These are phyloP conservation scores for Microctenopoma stevenorrisi DNA, from an alignment of 2,797 vertebrate genomes.

Conservation along the genomic window DNA sequence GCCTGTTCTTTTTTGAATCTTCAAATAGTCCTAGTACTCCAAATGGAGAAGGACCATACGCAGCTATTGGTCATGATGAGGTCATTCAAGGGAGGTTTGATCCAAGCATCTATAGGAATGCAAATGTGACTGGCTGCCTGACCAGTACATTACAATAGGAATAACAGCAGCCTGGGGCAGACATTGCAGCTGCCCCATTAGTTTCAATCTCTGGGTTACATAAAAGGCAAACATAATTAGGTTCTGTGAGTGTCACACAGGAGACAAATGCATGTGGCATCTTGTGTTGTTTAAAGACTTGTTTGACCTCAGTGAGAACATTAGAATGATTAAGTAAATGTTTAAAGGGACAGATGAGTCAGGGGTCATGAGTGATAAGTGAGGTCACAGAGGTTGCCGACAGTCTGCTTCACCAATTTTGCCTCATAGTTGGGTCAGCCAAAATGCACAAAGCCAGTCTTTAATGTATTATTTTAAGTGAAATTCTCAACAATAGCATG, in stretches of 20 bases:
- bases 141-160: constrained; percentile 72
- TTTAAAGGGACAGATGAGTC: constrained; percentile 68
- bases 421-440: constrained; percentile 40
- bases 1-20: constrained; percentile 57
- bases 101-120: constrained; percentile 76
- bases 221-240: constrained; percentile 74
- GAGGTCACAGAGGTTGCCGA: constrained; percentile 70
- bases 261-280: constrained; percentile 72
- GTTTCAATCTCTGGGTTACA: constrained; percentile 63
- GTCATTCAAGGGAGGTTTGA: constrained; percentile 70
- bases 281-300: constrained; percentile 69
- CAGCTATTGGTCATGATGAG: constrained; percentile 58
- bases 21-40: constrained; percentile 71
- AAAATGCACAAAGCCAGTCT: constrained; percentile 62
- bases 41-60: constrained; percentile 60
- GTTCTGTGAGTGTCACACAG: constrained; percentile 63
- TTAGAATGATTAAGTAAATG: constrained; percentile 73
- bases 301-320: constrained; percentile 68
- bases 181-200: constrained; percentile 77
- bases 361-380: constrained; percentile 74
- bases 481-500: constrained; percentile 61
- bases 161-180: constrained; percentile 59
- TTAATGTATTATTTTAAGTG: constrained; percentile 61
- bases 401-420: constrained; percentile 77
- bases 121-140: constrained; percentile 77